Conservation (phyloP, 2,888 invertebrate species). For the Leucophenga maculata region DNA sequence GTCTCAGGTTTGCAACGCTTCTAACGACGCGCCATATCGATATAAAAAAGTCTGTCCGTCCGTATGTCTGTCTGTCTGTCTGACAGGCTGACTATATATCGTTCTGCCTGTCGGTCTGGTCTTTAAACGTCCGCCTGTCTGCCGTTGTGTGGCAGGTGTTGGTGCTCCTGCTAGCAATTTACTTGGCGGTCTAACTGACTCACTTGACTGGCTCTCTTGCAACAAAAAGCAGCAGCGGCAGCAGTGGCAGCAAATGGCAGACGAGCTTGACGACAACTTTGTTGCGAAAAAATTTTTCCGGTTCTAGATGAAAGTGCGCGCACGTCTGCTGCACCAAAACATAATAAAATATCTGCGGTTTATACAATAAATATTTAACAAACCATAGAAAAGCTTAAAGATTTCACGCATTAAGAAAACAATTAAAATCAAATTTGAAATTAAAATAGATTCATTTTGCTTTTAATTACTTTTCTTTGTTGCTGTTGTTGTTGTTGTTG, state of each 20-base stretch:
- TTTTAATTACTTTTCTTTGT: constrained; percentile 7
- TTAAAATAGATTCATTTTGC: constrained; percentile 22
- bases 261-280: constrained; percentile 41
- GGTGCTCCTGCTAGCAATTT: constrained; percentile 16
- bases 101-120: too few species aligned
- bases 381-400: constrained; percentile 42
- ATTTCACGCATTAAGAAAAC: constrained; percentile 41
- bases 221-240: too few species aligned
- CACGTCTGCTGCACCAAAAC: constrained; percentile 5
- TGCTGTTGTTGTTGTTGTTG: not conserved
- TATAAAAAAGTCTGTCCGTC: too few species aligned
- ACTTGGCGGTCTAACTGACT: not conserved
- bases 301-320: constrained; percentile 16
- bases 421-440: constrained; percentile 21
- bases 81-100: too few species aligned
- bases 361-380: constrained; percentile 23
- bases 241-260: constrained; percentile 53
- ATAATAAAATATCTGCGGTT: constrained; percentile 38
- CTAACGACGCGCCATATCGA: not conserved
- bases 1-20: not conserved
- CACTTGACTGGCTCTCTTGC: constrained; percentile 29
- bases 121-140: too few species aligned
- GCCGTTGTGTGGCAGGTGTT: constrained; percentile 7
- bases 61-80: too few species aligned
- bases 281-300: not conserved